These are phyloP conservation scores for Poecilia picta DNA, from an alignment of 2,797 vertebrate species.

Conservation along the genomic window DNA sequence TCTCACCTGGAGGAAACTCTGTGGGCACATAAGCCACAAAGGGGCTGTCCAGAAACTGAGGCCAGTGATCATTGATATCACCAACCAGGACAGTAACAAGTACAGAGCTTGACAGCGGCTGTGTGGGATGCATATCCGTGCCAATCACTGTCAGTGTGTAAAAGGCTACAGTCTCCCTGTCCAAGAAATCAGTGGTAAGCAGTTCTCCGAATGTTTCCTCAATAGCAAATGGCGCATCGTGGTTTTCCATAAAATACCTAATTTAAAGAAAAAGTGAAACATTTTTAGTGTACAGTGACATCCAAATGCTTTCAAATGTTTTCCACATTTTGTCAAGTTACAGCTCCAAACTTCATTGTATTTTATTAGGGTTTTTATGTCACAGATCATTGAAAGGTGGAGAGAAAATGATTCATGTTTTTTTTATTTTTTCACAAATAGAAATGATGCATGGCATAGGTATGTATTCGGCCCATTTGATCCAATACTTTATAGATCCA, in stretches of 20 bases:
- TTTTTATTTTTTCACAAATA: neutral
- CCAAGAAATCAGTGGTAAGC: constrained; percentile 68
- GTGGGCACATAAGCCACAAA: constrained; percentile 79
- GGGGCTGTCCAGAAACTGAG: constrained; percentile 79
- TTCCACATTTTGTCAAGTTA: neutral
- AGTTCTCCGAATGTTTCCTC: constrained; percentile 79
- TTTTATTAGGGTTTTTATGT: neutral
- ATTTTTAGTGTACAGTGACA: neutral
- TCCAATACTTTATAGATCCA: neutral
- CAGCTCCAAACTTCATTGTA: neutral
- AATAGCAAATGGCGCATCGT: constrained; percentile 72
- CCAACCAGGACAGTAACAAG: constrained; percentile 73
- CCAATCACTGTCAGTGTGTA: constrained; percentile 75
- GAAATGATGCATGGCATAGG: neutral
- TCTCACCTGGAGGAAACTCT: constrained; percentile 69
- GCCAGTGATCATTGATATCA: constrained; percentile 81
- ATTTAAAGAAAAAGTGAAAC: constrained; percentile 12
- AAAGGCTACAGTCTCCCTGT: constrained; percentile 73
- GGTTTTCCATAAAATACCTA: constrained; percentile 76
- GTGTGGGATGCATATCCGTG: constrained; percentile 66
- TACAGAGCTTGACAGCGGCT: constrained; percentile 75
- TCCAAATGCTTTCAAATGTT: neutral
- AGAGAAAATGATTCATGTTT: neutral
- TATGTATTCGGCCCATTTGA: neutral
- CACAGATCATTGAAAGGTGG: neutral